Evolutionary conservation across 2,113 vertebrate species (phyloP).

Genomic region (Rhynchopsitta pachyrhyncha): DNA sequence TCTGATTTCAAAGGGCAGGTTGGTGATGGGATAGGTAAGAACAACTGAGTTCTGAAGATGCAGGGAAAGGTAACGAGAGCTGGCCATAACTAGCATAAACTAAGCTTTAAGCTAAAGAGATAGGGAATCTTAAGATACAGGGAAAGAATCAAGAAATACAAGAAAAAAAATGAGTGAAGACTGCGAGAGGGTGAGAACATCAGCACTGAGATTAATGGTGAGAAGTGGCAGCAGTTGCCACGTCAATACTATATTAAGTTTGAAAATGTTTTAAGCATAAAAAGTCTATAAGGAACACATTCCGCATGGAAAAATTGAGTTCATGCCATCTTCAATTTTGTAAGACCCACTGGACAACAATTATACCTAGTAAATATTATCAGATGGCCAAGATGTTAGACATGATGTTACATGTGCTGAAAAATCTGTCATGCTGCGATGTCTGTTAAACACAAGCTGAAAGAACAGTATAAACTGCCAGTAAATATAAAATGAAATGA

Average conservation of each 20-base stretch:
- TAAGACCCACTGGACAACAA: background rate
- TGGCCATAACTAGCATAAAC: background rate
- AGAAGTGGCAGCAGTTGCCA: background rate
- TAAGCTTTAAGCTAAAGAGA: background rate
- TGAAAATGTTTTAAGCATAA: background rate
- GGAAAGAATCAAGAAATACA: background rate
- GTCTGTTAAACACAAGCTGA: conserved; percentile 33
- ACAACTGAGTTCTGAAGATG: background rate
- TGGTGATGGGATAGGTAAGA: background rate
- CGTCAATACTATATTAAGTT: background rate
- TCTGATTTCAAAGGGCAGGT: background rate
- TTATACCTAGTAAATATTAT: background rate
- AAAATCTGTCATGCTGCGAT: conserved; percentile 13
- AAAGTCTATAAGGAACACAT: background rate
- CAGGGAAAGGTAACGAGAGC: background rate
- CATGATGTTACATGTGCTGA: background rate
- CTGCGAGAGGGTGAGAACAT: background rate
- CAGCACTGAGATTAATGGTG: background rate
- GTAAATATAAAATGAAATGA: conserved; percentile 56
- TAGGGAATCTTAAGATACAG: background rate
- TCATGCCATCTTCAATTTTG: background rate
- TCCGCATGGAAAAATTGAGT: background rate
- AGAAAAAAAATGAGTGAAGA: background rate
- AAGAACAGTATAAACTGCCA: conserved; percentile 55
- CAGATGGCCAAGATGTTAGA: background rate